Conservation (phyloP, 2,113 vertebrate species). For the Xiphophorus couchianus region DNA sequence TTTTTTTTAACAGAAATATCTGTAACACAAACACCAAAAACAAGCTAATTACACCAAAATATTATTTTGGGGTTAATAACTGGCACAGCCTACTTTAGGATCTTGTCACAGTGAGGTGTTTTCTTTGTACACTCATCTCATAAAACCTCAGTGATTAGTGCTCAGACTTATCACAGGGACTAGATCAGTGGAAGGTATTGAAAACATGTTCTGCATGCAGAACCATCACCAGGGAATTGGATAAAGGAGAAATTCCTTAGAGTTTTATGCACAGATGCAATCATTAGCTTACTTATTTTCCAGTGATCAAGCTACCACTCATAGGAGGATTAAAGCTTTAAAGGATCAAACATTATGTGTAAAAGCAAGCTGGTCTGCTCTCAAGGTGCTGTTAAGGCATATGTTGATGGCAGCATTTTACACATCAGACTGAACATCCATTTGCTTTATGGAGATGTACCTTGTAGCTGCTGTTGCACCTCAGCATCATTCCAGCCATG, state of each 20-base stretch:
- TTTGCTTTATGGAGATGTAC: slow-evolving; percentile 19
- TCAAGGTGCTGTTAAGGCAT: neutral
- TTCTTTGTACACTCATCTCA: slow-evolving; percentile 11
- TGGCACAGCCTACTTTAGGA: slow-evolving; percentile 21
- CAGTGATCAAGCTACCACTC: slow-evolving; percentile 23
- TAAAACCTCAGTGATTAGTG: slow-evolving; percentile 16
- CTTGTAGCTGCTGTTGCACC: slow-evolving; percentile 24
- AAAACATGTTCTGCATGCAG: slow-evolving; percentile 1
- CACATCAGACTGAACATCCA: neutral
- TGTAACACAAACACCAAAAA: neutral
- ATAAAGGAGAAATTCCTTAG: slow-evolving; percentile 20
- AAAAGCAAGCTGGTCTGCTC: slow-evolving; percentile 18
- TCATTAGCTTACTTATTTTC: slow-evolving; percentile 27
- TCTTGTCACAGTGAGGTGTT: slow-evolving; percentile 21
- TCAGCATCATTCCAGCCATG: slow-evolving; percentile 24
- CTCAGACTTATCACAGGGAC: slow-evolving; percentile 29
- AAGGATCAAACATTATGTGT: slow-evolving; percentile 19
- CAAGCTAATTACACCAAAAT: slow-evolving; percentile 11
- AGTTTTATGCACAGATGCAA: slow-evolving; percentile 33
- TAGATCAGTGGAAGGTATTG: slow-evolving; percentile 27
- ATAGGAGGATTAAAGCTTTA: slow-evolving; percentile 39
- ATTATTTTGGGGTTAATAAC: slow-evolving; percentile 19
- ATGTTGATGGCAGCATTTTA: slow-evolving; percentile 11
- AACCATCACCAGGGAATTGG: slow-evolving; percentile 9
- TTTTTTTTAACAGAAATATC: neutral